phyloP scores from a whole-genome alignment of 2,797 vertebrate genomes.

The Malacoctenus gilli region DNA sequence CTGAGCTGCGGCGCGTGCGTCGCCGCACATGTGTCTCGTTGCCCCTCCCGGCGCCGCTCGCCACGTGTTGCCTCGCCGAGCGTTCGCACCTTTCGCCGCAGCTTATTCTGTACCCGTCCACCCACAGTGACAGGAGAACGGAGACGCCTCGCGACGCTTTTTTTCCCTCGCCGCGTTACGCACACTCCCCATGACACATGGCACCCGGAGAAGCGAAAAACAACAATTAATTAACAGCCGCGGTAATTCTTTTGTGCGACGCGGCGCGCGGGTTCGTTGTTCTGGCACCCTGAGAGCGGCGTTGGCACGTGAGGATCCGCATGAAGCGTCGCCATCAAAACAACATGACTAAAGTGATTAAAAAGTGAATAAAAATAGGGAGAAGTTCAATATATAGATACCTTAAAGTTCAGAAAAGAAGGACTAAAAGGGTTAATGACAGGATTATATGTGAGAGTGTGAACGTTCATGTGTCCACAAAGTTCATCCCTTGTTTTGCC shows the following conservation, averaged over 20 bases:
- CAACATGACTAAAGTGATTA: neutral
- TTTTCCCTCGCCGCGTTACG: slow-evolving; percentile 1
- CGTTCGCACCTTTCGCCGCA: slow-evolving; percentile 13
- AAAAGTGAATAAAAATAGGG: neutral
- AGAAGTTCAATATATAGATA: too few species aligned
- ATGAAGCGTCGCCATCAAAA: too few species aligned
- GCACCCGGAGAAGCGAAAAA: neutral
- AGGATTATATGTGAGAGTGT: neutral
- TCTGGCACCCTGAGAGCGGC: neutral
- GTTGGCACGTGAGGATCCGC: neutral
- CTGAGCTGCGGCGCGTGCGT: slow-evolving; percentile 12
- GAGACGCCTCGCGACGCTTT: neutral
- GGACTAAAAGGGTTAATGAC: neutral
- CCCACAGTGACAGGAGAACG: slow-evolving; percentile 8
- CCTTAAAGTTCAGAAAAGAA: too few species aligned
- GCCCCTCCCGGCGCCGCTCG: slow-evolving; percentile 10
- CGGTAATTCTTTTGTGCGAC: neutral
- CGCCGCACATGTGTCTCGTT: slow-evolving; percentile 18
- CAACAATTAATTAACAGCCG: slow-evolving; percentile 22
- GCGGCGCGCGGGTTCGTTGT: neutral
- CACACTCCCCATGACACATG: neutral
- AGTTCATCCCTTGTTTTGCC: neutral
- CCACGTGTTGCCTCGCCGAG: slow-evolving; percentile 41
- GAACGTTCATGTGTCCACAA: too few species aligned
- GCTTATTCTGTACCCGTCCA: slow-evolving; percentile 32